Percentiles rank a stretch among this genome's conserved stretches.
Evolutionary conservation across 2,888 invertebrate species (phyloP).

Genomic region (Drosophila maculinotata): DNA sequence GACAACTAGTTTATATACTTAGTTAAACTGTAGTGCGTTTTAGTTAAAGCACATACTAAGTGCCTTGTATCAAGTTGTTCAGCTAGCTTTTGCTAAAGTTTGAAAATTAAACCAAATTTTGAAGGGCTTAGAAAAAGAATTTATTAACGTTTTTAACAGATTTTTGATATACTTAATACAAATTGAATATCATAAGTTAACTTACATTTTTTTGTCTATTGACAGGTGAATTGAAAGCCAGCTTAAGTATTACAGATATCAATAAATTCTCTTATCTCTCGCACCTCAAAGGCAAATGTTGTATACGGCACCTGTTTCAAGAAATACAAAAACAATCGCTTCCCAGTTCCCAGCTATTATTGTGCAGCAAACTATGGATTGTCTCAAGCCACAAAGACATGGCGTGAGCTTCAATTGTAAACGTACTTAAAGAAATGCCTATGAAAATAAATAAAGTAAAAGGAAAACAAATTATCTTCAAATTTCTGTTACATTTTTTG

Average conservation of each 20-base stretch:
- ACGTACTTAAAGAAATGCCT: slow-evolving; percentile 34
- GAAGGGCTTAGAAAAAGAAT: slow-evolving; percentile 3
- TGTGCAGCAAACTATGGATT: slow-evolving; percentile 32
- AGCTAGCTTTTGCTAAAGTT: slow-evolving; percentile 67
- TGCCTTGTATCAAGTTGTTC: slow-evolving; percentile 42
- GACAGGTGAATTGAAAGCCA: slow-evolving; percentile 16
- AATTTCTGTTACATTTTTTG: not conserved
- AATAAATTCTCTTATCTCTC: slow-evolving; percentile 5
- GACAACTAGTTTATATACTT: slow-evolving; percentile 35
- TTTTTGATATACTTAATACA: slow-evolving; percentile 13
- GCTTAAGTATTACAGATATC: slow-evolving; percentile 56
- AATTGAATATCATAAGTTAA: slow-evolving; percentile 10
- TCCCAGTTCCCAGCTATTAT: slow-evolving; percentile 37
- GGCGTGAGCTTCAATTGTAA: slow-evolving; percentile 28
- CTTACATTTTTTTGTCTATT: slow-evolving; percentile 30
- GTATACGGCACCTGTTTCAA: slow-evolving; percentile 63
- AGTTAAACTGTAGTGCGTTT: slow-evolving; percentile 34
- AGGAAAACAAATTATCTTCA: not conserved
- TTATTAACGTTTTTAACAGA: slow-evolving; percentile 16
- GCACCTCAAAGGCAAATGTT: slow-evolving; percentile 59
- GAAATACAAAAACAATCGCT: slow-evolving; percentile 24
- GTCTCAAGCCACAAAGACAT: slow-evolving; percentile 13
- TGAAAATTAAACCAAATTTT: slow-evolving; percentile 10
- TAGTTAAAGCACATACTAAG: slow-evolving; percentile 18
- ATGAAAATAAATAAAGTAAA: slow-evolving; percentile 14